Percentiles rank a stretch among this genome's conserved stretches.
Conservation (phyloP, 2,888 invertebrate genomes). For the Lucinisca nassula region DNA sequence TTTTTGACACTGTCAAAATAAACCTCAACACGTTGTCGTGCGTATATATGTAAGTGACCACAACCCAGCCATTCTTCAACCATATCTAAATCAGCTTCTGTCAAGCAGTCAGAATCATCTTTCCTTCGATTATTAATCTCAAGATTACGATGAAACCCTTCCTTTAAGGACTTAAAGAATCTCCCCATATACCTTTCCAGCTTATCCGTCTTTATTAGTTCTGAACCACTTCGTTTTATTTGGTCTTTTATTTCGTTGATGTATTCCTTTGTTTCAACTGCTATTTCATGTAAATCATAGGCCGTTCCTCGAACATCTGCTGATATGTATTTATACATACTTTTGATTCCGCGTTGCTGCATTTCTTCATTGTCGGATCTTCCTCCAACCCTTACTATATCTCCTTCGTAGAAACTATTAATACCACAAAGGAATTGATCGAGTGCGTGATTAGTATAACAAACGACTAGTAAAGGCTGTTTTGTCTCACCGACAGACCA, state of each 20-base stretch:
- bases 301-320: neutral
- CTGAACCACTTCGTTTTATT: neutral
- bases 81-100: no score
- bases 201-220: neutral
- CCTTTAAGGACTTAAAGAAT: neutral
- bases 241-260: neutral
- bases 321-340: neutral
- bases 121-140: neutral
- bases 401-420: constrained; percentile 67
- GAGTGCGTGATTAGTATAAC: constrained; percentile 87
- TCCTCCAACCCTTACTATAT: constrained; percentile 84
- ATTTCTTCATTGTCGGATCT: constrained; percentile 70
- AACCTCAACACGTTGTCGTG: no score
- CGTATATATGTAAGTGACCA: no score
- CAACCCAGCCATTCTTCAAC: no score
- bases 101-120: no score
- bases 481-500: constrained; percentile 84
- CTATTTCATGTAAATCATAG: neutral
- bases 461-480: constrained; percentile 85
- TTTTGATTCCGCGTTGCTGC: neutral
- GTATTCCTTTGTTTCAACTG: neutral
- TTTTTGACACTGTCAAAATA: no score
- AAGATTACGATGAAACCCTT: neutral
- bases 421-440: constrained; percentile 87
- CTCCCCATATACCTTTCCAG: neutral